A percentile compares a stretch with the other conserved stretches of the same genome.
These are phyloP conservation scores for Megalops atlanticus DNA, from an alignment of 2,113 vertebrate genomes.

Conservation along the genomic window DNA sequence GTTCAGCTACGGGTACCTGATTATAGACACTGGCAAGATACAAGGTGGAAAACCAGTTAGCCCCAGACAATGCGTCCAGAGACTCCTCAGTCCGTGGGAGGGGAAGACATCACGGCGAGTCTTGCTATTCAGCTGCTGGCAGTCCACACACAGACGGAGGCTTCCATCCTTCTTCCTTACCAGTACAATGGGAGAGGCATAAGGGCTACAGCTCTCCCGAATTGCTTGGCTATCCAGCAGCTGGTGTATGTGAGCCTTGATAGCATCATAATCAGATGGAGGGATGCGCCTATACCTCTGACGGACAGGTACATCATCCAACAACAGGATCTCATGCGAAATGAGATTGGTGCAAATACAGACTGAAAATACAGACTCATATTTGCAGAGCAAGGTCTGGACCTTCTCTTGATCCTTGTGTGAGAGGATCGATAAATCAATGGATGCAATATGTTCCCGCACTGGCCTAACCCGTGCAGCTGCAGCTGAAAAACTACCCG, in stretches of 20 bases:
- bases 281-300: no score
- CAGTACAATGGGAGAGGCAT: no score
- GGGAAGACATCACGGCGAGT: background rate
- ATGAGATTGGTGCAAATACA: background rate
- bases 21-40: no score
- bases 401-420: background rate
- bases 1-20: no score
- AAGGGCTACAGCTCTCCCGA: background rate
- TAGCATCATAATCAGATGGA: constrained; percentile 1
- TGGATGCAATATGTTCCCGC: no score
- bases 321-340: background rate
- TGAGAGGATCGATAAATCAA: background rate
- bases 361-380: background rate
- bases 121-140: background rate
- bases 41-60: no score
- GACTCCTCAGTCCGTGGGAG: background rate
- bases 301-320: no score
- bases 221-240: background rate
- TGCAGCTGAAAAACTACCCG: no score
- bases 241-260: background rate
- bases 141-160: background rate
- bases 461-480: no score
- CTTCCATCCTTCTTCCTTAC: constrained; percentile 11
- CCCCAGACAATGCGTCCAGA: no score
- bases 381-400: background rate